Evolutionary conservation across 2,113 vertebrate species (phyloP), one percentile per base, ranked within the genome.

Genomic region (Synchiropus splendidus): DNA sequence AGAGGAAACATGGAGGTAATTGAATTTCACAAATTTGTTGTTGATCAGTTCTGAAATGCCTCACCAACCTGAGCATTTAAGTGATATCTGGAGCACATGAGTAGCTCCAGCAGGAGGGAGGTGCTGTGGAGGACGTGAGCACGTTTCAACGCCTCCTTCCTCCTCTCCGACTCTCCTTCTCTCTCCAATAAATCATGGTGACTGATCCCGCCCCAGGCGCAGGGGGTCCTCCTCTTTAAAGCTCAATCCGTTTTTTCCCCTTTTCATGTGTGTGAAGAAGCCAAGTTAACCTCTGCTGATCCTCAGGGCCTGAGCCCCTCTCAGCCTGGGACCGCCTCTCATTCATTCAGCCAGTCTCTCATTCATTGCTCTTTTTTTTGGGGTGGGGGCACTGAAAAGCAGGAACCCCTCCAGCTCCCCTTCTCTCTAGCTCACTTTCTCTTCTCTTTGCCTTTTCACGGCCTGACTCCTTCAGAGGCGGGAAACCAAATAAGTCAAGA

Each of bases 171-270:
- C 63, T 54, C 51, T 38, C 64, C 42, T 57, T 38, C 61, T 67
- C 59, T 66, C 70, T 61, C 71, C 79, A 78, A 87, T 84, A 83
- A 82, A 85, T 83, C 80, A 81, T 70, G 62, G 69, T 79, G 69
- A 69, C 64, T 78, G 75, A 79, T 72, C 77, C 80, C 81, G 67
- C 81, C 80, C 75, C 40, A 38, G 61, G 64, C 72, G 39, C 67
- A 76, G 74, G 73, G 70, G 76, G 71, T 75, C 79, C 81, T 78
- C 80, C 80, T 72, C 72, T 84, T 83, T 85, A 83, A 86, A 85
- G 77, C 78, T 77, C 74, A 74, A 82, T 77, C 76, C 68, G 67
- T 76, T 51, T 71, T 74, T 64, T 51, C 68, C 67, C 56, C 73
- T 73, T 83, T 84, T 82, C 72, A 83, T 81, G 59, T 57, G 31